These are phyloP conservation scores for Lepidonotus clava DNA, from an alignment of 2,888 invertebrate species.

Conservation along the genomic window DNA sequence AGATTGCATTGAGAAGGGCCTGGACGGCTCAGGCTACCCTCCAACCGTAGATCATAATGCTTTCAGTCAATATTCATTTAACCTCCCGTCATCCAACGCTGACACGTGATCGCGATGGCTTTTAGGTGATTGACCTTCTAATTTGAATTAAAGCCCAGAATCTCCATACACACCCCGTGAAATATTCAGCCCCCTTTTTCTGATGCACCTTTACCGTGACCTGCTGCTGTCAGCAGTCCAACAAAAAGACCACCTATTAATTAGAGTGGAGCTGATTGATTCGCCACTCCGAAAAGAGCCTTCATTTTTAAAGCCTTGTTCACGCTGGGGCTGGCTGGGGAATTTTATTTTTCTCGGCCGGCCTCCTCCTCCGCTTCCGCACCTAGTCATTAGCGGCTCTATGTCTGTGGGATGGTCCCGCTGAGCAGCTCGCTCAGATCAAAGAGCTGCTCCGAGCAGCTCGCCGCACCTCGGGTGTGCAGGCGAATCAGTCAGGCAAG, in stretches of 20 bases:
- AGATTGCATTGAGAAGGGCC: not conserved
- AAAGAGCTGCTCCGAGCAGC: not conserved
- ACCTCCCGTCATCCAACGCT: conserved; percentile 7
- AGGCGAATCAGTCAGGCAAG: not conserved
- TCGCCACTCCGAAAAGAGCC: not conserved
- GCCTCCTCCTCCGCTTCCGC: not conserved
- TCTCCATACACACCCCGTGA: not conserved
- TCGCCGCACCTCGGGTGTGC: not conserved
- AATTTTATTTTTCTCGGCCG: not conserved
- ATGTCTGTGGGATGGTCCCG: not conserved
- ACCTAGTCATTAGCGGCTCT: conserved; percentile 21
- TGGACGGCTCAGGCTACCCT: not conserved
- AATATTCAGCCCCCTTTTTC: conserved; percentile 17
- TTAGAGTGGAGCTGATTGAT: conserved; percentile 42
- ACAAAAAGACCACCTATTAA: conserved; percentile 47
- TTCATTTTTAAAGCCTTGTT: not conserved
- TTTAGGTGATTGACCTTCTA: conserved; percentile 39
- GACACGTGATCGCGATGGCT: not conserved
- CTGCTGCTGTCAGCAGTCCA: not conserved
- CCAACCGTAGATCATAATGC: conserved; percentile 21
- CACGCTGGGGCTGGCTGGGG: not conserved
- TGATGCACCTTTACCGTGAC: not conserved
- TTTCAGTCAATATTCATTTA: conserved; percentile 29
- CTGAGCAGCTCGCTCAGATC: not conserved
- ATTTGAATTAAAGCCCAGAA: conserved; percentile 6